Conservation (phyloP, 2,888 invertebrate species). For the Sphaeridia pumilis region DNA sequence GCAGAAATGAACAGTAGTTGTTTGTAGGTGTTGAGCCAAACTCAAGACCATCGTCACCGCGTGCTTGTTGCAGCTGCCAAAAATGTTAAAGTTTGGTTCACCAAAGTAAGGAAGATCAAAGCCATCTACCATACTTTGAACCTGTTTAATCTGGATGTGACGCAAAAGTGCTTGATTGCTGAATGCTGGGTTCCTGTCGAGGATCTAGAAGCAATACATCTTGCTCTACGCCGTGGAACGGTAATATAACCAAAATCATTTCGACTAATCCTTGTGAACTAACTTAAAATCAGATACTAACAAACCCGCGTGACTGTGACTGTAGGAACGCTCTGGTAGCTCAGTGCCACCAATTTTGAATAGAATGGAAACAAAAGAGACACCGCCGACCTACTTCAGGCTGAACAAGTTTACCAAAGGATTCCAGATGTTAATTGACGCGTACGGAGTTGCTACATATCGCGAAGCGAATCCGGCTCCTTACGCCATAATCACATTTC, state of each 20-base stretch:
- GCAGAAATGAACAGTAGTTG: not conserved
- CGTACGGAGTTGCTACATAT: slow-evolving; percentile 76
- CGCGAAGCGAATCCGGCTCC: slow-evolving; percentile 51
- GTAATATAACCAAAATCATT: slow-evolving; percentile 45
- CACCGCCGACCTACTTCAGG: slow-evolving; percentile 90
- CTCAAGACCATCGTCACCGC: slow-evolving; percentile 95
- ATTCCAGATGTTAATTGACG: slow-evolving; percentile 89
- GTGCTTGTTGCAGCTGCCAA: slow-evolving; percentile 96
- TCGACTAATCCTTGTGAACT: not conserved
- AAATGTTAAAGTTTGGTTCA: slow-evolving; percentile 97
- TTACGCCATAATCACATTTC: slow-evolving; percentile 94
- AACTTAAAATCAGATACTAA: not conserved
- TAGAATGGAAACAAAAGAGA: slow-evolving; percentile 76
- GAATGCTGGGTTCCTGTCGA: slow-evolving; percentile 91
- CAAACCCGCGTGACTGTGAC: not conserved
- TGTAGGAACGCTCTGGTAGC: slow-evolving; percentile 79
- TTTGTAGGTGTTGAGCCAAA: slow-evolving; percentile 80
- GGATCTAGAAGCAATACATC: slow-evolving; percentile 83
- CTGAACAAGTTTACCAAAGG: slow-evolving; percentile 93
- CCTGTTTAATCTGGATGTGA: slow-evolving; percentile 96
- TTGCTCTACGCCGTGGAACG: slow-evolving; percentile 83
- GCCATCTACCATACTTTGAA: slow-evolving; percentile 98
- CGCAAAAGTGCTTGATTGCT: slow-evolving; percentile 96
- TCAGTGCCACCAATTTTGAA: slow-evolving; percentile 94
- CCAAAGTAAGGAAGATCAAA: slow-evolving; percentile 97